phyloP scores from a whole-genome alignment of 2,797 vertebrate genomes.

The Hyperoplus immaculatus region DNA sequence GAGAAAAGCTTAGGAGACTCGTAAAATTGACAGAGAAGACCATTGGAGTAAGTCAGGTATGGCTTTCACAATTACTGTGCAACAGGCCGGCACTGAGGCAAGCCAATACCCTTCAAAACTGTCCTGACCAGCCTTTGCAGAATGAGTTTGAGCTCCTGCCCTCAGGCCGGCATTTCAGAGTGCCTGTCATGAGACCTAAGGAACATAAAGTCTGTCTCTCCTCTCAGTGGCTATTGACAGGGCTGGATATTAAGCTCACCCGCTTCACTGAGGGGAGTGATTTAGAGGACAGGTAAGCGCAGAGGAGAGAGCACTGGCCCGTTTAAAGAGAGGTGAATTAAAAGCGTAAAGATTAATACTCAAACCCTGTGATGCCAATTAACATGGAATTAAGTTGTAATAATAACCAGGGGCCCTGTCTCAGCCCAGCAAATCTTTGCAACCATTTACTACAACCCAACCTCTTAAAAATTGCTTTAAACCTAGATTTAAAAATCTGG shows the following conservation, averaged over 20 bases:
- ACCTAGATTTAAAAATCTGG: too few species aligned
- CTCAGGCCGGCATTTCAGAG: conserved; percentile 60
- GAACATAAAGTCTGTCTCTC: conserved; percentile 58
- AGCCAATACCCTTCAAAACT: conserved; percentile 45
- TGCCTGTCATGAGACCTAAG: conserved; percentile 67
- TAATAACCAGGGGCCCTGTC: conserved; percentile 21
- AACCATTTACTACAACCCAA: conserved; percentile 6
- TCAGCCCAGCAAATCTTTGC: neutral
- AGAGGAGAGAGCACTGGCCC: conserved; percentile 34
- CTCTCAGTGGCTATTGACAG: conserved; percentile 62
- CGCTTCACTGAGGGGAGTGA: conserved; percentile 52
- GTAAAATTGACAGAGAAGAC: conserved; percentile 59
- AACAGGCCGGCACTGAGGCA: conserved; percentile 44
- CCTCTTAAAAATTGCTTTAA: neutral
- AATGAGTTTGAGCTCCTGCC: conserved; percentile 63
- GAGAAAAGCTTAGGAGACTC: conserved; percentile 35
- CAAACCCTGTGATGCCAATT: conserved; percentile 37
- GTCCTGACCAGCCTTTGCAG: conserved; percentile 39
- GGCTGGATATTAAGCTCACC: conserved; percentile 60
- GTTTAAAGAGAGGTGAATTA: conserved; percentile 45
- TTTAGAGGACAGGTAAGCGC: conserved; percentile 59
- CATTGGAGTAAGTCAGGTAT: conserved; percentile 47
- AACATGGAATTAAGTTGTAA: conserved; percentile 42
- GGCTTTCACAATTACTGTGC: conserved; percentile 56
- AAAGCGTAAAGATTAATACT: conserved; percentile 49